Conservation (phyloP, 2,113 vertebrate genomes). For the Cyrtonyx montezumae region DNA sequence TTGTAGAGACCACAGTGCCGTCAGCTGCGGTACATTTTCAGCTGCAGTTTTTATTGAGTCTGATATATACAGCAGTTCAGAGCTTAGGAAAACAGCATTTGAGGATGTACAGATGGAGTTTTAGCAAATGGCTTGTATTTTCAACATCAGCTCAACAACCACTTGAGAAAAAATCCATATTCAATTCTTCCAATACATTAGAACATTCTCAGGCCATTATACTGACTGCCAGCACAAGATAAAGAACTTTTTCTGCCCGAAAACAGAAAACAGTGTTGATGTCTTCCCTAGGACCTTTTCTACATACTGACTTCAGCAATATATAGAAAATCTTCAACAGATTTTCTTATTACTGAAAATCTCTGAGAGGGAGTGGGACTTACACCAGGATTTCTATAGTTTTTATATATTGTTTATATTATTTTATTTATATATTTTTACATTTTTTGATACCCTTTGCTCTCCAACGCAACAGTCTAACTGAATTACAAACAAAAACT, state of each 20-base stretch:
- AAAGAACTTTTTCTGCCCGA: neutral
- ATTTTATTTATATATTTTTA: no score
- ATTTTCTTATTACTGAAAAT: neutral
- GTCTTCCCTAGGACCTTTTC: neutral
- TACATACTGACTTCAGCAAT: neutral
- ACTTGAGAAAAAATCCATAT: neutral
- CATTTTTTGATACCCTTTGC: neutral
- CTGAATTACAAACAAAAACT: neutral
- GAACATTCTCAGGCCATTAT: neutral
- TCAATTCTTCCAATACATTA: neutral
- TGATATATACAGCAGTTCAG: accelerated
- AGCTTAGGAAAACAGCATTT: neutral
- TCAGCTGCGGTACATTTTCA: neutral
- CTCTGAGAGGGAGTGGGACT: neutral
- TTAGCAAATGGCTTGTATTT: neutral
- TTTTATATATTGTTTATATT: no score
- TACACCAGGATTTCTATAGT: neutral
- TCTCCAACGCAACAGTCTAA: neutral
- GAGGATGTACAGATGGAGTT: neutral
- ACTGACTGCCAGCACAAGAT: neutral
- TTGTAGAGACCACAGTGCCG: neutral
- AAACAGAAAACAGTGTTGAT: neutral
- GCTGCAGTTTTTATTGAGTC: neutral
- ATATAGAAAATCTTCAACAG: no score
- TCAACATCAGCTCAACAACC: neutral